phyloP scores from a whole-genome alignment of 2,797 vertebrate species.

The Ptychadena robeensis region DNA sequence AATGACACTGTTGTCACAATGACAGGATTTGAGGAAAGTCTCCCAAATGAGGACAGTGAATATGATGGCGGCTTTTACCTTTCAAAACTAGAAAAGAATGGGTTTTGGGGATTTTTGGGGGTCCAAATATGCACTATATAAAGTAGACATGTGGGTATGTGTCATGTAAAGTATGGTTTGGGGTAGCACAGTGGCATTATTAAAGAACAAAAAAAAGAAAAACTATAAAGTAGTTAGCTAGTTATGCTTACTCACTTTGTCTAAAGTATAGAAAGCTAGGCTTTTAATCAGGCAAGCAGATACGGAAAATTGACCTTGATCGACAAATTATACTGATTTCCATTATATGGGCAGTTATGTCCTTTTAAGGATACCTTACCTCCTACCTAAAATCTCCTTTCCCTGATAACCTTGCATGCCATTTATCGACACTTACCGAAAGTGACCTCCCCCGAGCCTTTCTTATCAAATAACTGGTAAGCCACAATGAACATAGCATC shows the following conservation, averaged over 20 bases:
- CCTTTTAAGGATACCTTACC: background rate
- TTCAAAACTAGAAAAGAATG: too few relatives aligned
- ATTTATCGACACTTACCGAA: constrained; percentile 81
- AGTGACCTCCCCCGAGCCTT: constrained; percentile 90
- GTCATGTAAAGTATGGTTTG: background rate
- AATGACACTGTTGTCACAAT: too few relatives aligned
- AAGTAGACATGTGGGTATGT: too few relatives aligned
- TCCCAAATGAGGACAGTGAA: too few relatives aligned
- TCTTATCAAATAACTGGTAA: constrained; percentile 98
- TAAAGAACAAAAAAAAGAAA: background rate
- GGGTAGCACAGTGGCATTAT: background rate
- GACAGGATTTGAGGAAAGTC: too few relatives aligned
- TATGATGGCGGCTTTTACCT: too few relatives aligned
- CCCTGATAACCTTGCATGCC: background rate
- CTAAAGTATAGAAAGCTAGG: background rate
- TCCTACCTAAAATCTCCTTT: background rate
- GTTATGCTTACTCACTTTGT: background rate
- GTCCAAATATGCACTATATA: too few relatives aligned
- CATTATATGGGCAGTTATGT: background rate
- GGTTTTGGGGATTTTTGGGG: too few relatives aligned
- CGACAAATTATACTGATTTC: background rate
- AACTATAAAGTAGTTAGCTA: too few relatives aligned
- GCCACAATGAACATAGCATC: constrained; percentile 97
- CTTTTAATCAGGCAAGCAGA: background rate
- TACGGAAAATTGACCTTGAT: background rate